Evolutionary conservation across 2,113 vertebrate species (phyloP), one percentile per base, ranked within the genome.

Genomic region (Austrofundulus limnaeus): DNA sequence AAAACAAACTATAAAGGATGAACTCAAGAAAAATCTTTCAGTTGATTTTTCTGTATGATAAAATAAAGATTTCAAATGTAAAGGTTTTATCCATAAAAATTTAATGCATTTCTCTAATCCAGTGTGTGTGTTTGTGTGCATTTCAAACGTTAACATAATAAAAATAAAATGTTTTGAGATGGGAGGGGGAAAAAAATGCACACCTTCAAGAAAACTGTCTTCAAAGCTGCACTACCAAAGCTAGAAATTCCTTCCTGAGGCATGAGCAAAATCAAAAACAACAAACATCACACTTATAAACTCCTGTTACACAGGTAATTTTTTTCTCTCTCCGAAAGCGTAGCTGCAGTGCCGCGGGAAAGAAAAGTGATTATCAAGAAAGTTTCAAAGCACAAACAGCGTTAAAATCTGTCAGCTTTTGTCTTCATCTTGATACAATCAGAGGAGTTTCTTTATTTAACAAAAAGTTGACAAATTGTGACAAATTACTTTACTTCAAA

Each of bases 201-300:
- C 70, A 81, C 66, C 69, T 84, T 85, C 84, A 86, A 83, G 84
- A 85, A 88, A 83, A 55, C 65, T 83, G 70, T 85, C 86, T 86
- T 90, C 86, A 91, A 91, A 90, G 89, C 73, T 15, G 45, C 47
- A 25, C 61, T 61, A 82, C 81, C 81, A 83, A 87, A 84, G 87
- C 79, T 56, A 77, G 72, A 82, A 56, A 75, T 70, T 82, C 61
- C 62, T 83, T 85, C 84, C 83, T 49, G 79, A 83, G 72, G 85
- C 82, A 51, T 82, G 66, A 70, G 64, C 52, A 14, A 81, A 86
- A 85, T 86, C 79, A 83, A 86, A 87, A 80, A 80, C 80, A 80
- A 82, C 81, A 87, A 90, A 87, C 84, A 72, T 63, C 25, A 20
- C 84, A 80, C 74, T 85, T 77, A n/a, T n/a, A 83, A 64, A 78